Evolutionary conservation across 1,140 invertebrate genomes (phyloP).

Genomic region (Drosophila aff.): DNA sequence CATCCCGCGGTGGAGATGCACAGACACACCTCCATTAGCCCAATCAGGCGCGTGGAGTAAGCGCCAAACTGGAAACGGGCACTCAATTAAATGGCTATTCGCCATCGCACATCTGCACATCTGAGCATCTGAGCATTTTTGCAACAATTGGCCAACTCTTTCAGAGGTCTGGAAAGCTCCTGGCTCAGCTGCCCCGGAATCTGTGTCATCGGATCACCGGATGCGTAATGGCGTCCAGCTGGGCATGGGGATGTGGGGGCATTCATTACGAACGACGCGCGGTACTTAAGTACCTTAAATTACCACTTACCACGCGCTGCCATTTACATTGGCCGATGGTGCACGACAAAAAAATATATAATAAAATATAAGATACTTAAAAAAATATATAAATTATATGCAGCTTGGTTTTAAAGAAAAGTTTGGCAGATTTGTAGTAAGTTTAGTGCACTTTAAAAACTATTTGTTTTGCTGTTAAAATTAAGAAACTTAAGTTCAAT

Average conservation of each 20-base stretch:
- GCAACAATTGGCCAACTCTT: slow-evolving; percentile 56
- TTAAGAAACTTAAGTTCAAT: too few species aligned
- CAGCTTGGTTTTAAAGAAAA: not conserved
- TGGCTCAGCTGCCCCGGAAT: slow-evolving; percentile 38
- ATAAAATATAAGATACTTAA: not conserved
- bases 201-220: slow-evolving; percentile 60
- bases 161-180: slow-evolving; percentile 4
- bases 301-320: slow-evolving; percentile 45
- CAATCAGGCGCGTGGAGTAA: slow-evolving; percentile 47
- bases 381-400: not conserved
- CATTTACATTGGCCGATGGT: slow-evolving; percentile 22
- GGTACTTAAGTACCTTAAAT: slow-evolving; percentile 73
- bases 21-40: slow-evolving; percentile 61
- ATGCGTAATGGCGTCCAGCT: slow-evolving; percentile 24
- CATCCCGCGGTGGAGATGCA: slow-evolving; percentile 10
- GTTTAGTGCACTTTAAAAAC: too few species aligned
- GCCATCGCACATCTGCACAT: slow-evolving; percentile 9
- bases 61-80: slow-evolving; percentile 30
- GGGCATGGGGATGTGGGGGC: slow-evolving; percentile 28
- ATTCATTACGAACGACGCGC: slow-evolving; percentile 61
- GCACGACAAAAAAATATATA: slow-evolving; percentile 1
- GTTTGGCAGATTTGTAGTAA: too few species aligned
- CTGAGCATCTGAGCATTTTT: slow-evolving; percentile 14
- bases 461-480: too few species aligned
- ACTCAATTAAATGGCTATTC: slow-evolving; percentile 62